phyloP scores from a whole-genome alignment of 2,888 invertebrate genomes.

The Campoplex capitator region DNA sequence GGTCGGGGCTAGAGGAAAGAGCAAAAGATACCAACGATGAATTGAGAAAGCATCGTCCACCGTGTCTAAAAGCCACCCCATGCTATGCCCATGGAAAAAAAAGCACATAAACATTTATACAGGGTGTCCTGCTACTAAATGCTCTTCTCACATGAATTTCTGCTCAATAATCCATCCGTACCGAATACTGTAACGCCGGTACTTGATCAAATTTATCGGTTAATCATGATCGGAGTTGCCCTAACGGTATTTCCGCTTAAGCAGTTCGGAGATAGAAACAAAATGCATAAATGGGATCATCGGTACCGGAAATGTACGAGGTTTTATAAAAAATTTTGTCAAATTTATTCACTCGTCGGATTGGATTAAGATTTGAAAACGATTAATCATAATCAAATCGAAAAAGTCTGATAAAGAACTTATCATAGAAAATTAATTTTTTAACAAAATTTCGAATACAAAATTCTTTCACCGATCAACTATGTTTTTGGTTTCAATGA shows the following conservation, averaged over 20 bases:
- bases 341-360: neutral
- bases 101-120: slow-evolving; percentile 4
- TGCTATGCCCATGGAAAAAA: neutral
- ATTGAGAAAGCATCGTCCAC: slow-evolving; percentile 77
- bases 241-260: neutral
- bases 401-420: no score
- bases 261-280: neutral
- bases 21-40: slow-evolving; percentile 35
- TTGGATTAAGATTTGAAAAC: neutral
- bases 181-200: no score
- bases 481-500: no score
- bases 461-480: no score
- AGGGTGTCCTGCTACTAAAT: neutral
- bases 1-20: neutral
- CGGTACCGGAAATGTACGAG: neutral
- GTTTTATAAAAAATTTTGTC: neutral
- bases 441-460: no score
- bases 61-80: slow-evolving; percentile 77
- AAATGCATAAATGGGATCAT: neutral
- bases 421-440: no score
- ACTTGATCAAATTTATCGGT: neutral
- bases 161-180: neutral
- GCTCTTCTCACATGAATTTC: neutral
- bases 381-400: no score
- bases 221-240: neutral